Evolutionary conservation across 92 coral and sea anemone species (phyloP).

Genomic region (Actinernus sp.): DNA sequence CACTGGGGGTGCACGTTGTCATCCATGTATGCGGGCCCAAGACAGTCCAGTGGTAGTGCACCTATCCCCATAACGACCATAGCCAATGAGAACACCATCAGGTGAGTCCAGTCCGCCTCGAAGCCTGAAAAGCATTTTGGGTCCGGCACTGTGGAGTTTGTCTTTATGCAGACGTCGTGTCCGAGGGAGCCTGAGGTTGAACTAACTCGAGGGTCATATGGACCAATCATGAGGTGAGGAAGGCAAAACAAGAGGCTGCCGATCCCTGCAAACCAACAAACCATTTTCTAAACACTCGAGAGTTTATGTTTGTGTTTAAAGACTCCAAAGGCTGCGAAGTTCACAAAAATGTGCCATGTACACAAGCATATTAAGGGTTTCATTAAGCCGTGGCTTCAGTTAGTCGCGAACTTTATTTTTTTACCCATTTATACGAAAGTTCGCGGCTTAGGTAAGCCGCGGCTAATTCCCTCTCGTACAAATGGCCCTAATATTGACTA

Average conservation of each 20-base stretch:
- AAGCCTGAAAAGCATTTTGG: slow-evolving; percentile 49
- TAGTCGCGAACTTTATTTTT: no score
- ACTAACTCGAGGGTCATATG: slow-evolving; percentile 51
- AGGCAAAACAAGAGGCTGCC: slow-evolving; percentile 71
- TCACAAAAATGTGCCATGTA: no score
- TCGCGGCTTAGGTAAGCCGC: no score
- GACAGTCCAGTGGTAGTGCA: slow-evolving; percentile 76
- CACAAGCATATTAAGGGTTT: no score
- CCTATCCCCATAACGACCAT: slow-evolving; percentile 87
- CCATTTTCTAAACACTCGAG: no score
- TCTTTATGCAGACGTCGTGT: slow-evolving; percentile 35
- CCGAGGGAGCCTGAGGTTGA: slow-evolving; percentile 17
- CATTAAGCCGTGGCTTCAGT: no score
- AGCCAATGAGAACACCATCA: slow-evolving; percentile 63
- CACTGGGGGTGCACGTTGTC: slow-evolving; percentile 93
- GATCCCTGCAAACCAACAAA: slow-evolving; percentile 73
- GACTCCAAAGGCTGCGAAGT: no score
- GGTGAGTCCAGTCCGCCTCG: slow-evolving; percentile 70
- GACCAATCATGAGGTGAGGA: slow-evolving; percentile 79
- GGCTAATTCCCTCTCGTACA: no score
- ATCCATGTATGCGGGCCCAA: slow-evolving; percentile 88
- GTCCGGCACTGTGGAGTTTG: slow-evolving; percentile 31
- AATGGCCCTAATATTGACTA: no score
- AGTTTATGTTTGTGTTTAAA: no score
- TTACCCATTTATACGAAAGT: no score